phyloP scores from a whole-genome alignment of 2,888 invertebrate species.

The Cenopis cana region DNA sequence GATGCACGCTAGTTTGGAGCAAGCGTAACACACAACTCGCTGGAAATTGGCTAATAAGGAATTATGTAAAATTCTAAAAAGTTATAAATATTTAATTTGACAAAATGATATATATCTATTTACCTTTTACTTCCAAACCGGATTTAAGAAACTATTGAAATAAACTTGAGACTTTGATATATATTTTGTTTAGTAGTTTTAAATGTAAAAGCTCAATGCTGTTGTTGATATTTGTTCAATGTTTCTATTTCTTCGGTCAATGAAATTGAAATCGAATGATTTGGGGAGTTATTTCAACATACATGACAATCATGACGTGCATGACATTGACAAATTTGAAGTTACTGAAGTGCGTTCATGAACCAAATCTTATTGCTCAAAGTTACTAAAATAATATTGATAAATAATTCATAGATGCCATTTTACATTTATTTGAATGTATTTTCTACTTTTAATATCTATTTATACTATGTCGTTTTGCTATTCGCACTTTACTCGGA shows the following conservation, averaged over 20 bases:
- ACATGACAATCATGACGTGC: slow-evolving; percentile 7
- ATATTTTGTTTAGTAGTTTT: background rate
- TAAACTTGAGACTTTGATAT: background rate
- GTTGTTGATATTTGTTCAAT: slow-evolving; percentile 15
- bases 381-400: background rate
- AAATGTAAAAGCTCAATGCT: background rate
- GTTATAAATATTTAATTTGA: background rate
- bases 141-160: background rate
- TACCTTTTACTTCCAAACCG: slow-evolving; percentile 3
- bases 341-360: slow-evolving; percentile 7
- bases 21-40: slow-evolving; percentile 5
- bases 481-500: background rate
- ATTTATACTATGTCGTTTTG: background rate
- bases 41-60: slow-evolving; percentile 23
- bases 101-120: background rate
- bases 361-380: background rate
- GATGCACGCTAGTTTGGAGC: slow-evolving; percentile 28
- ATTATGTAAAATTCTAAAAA: slow-evolving; percentile 22
- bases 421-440: background rate
- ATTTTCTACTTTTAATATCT: background rate
- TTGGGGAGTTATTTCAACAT: slow-evolving; percentile 11
- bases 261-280: slow-evolving; percentile 6
- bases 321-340: slow-evolving; percentile 38
- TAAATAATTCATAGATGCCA: background rate
- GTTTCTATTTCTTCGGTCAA: slow-evolving; percentile 41